A percentile compares a stretch with the other conserved stretches of the same genome.
Conservation (phyloP, 2,797 vertebrate species). For the Cyclopterus lumpus region DNA sequence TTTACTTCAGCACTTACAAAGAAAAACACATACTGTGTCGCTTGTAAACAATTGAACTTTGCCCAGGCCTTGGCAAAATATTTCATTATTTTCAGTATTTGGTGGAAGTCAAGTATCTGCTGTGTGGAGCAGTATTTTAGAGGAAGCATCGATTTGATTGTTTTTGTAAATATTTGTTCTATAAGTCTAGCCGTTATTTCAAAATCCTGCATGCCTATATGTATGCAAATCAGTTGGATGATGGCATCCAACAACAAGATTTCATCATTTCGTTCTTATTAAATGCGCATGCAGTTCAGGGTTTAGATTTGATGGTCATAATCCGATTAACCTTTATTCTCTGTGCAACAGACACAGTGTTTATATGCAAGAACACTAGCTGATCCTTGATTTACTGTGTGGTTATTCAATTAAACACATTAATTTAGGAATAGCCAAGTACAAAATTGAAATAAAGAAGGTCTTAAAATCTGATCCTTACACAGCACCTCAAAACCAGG, state of each 20-base stretch:
- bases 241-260: not conserved
- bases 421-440: not conserved
- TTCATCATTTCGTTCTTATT: not conserved
- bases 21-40: not conserved
- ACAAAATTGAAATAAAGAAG: not conserved
- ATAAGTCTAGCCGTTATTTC: not conserved
- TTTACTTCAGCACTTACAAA: slow-evolving; percentile 2
- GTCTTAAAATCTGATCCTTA: not conserved
- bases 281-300: not conserved
- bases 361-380: not conserved
- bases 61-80: not conserved
- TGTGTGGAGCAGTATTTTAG: not conserved
- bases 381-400: not conserved
- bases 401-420: not conserved
- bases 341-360: not conserved
- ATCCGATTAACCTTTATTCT: slow-evolving; percentile 1
- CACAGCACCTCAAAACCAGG: not conserved
- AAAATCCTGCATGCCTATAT: not conserved
- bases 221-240: slow-evolving; percentile 1
- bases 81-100: not conserved
- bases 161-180: not conserved
- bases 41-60: not conserved
- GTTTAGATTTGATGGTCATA: not conserved
- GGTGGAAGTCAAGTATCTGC: not conserved
- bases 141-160: not conserved